Base-by-base conservation (phyloP, 2,888 invertebrate genomes). In the Abrostola triplasia region DNA sequence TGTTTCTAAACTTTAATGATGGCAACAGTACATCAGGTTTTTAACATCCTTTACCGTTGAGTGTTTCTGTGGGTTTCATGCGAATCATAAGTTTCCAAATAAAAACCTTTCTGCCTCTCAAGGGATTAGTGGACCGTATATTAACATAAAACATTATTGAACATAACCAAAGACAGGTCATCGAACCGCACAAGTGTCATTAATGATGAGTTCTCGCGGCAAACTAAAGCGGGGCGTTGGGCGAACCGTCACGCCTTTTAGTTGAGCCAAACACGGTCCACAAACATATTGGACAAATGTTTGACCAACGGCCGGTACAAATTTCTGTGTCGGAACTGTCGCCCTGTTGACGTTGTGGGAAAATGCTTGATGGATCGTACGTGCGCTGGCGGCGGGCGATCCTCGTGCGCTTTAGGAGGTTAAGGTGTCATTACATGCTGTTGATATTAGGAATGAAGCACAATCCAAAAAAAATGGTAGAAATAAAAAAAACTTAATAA, bases 231-330 rank as follows among this genome's bases (percentile, higher is more conserved):
- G 87, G 90, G 85, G 88, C 88, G 87, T 87, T 80, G 64, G 83
- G 80, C 83, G 78, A 74, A 54, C 58, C 77, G 92, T 90, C 89
- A 91, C 88, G 92, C 83, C 91, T 92, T 92, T 93, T 92, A 92
- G 87, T 86, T 73, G 84, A 80, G 81, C 80, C 90, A 89, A 90
- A 90, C 90, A 90, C 76, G 77, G 77, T 76, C 65, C 69, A 78
- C 84, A 85, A 86, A 88, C 81, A 84, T 80, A 77, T 79, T 83
- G 75, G 74, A 65, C 78, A 84, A 88, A 90, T 89, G 87, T 90
- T 90, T 85, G 87, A 66, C 74, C 57, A 83, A 81, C 82, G 85
- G 82, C 80, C 80, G 77, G 77, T 83, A 87, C 88, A 87, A 87
- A 88, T 88, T 88, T 89, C 75, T 87, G 85, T 89, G 89, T 87